Percentiles rank a stretch among this genome's conserved stretches.
phyloP scores from a whole-genome alignment of 2,113 vertebrate species.

The Oceanodroma tethys region DNA sequence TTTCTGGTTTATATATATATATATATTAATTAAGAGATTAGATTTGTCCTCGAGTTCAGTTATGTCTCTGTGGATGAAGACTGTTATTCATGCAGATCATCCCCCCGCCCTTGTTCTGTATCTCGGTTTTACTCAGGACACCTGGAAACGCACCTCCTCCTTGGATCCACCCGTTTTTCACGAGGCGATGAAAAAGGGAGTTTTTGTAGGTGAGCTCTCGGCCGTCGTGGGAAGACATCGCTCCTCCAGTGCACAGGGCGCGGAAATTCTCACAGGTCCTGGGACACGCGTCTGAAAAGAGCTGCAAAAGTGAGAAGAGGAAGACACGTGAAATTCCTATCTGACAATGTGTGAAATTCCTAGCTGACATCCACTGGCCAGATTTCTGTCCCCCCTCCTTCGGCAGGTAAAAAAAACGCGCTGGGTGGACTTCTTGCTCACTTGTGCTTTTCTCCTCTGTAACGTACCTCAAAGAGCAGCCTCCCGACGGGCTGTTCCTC shows the following conservation, averaged over 20 bases:
- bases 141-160: slow-evolving; percentile 80
- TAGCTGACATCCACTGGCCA: neutral
- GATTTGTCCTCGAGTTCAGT: neutral
- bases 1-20: neutral
- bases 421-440: neutral
- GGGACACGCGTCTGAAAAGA: slow-evolving; percentile 85
- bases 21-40: neutral
- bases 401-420: accelerated
- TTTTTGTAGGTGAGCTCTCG: slow-evolving; percentile 78
- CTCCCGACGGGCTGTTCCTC: slow-evolving; percentile 71
- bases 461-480: slow-evolving; percentile 85
- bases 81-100: neutral
- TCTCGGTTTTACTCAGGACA: neutral
- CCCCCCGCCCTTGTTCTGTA: neutral
- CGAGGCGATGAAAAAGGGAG: slow-evolving; percentile 84
- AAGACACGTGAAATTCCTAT: neutral
- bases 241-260: slow-evolving; percentile 79
- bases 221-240: slow-evolving; percentile 53
- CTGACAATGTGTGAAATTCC: neutral
- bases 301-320: slow-evolving; percentile 65
- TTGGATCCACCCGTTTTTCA: slow-evolving; percentile 88
- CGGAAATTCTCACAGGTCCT: slow-evolving; percentile 88
- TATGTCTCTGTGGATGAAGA: neutral
- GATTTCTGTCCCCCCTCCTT: neutral
- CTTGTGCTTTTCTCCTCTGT: neutral